Percentiles rank a stretch among this genome's conserved stretches.
These are phyloP conservation scores for Drosophila austrosaltans DNA, from an alignment of 2,888 invertebrate species.

Conservation along the genomic window DNA sequence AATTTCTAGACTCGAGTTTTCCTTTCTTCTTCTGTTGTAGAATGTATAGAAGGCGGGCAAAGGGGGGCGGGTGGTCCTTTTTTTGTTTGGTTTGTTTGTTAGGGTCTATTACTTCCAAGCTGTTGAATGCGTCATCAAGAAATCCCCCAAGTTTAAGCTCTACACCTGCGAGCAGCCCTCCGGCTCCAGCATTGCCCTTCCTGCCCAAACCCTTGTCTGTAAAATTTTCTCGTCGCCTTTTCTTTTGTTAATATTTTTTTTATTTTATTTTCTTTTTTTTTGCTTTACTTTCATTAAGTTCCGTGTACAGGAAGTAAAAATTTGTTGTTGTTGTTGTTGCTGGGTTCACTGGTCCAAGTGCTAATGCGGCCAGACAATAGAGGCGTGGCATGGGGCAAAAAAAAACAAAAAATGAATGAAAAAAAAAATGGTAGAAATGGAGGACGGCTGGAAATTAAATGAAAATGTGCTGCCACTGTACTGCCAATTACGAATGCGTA, in stretches of 20 bases:
- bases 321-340: conserved; percentile 48
- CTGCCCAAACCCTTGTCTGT: conserved; percentile 24
- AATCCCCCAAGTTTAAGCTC: conserved; percentile 49
- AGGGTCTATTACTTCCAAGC: conserved; percentile 71
- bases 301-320: conserved; percentile 63
- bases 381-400: conserved; percentile 33
- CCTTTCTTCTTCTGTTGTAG: conserved; percentile 23
- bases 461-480: conserved; percentile 47
- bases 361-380: conserved; percentile 76
- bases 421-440: conserved; percentile 30
- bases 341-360: conserved; percentile 65
- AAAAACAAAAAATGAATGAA: conserved; percentile 40
- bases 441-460: conserved; percentile 36
- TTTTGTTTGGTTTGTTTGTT: conserved; percentile 46
- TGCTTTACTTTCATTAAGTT: conserved; percentile 61
- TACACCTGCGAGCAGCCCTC: conserved; percentile 35
- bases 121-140: conserved; percentile 69
- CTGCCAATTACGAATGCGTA: conserved; percentile 71
- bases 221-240: conserved; percentile 46
- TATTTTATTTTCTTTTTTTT: conserved; percentile 41
- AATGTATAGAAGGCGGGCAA: conserved; percentile 6
- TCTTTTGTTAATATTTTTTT: conserved; percentile 56
- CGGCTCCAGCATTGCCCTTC: not conserved
- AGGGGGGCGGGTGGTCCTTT: not conserved
- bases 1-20: conserved; percentile 30